Evolutionary conservation across 2,888 invertebrate genomes (phyloP), one percentile per base, ranked within the genome.

Genomic region (Sceliomorpha sp.): DNA sequence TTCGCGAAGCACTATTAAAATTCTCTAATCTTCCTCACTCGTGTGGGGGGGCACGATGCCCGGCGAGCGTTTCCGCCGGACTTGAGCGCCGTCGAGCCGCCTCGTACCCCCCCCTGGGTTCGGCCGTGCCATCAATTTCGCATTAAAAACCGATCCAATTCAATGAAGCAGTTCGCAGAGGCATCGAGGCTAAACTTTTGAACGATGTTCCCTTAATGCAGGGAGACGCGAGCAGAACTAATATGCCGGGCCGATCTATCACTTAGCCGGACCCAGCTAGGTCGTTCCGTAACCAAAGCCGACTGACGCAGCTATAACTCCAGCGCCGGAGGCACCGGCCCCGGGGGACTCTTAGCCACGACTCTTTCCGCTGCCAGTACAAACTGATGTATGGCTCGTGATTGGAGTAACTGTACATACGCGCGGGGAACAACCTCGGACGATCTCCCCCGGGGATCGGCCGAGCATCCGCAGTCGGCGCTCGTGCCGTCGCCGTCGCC

Each of bases 331-430:
- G 26, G 10, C 24, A 14, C 7, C 10, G 48, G 26, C 73, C 82
- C 74, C 79, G 39, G 40, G 82, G 73, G 82, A 80, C 72, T 72
- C 70, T 75, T 70, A 75, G 64, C 75, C 75, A 68, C 71, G 66
- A 74, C 72, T 69, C 73, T 75, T 75, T 75, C 72, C 70, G 47
- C 44, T 56, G 44, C 36, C 29, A 40, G 40, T 58, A 71, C 77
- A 53, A 72, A 70, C 78, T 82, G 81, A 83, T 80, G 79, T 80
- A 82, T 78, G 72, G 76, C 75, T 76, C 78, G 77, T 83, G 85
- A 84, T 83, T 81, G 81, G 76, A 83, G 80, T 76, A 77, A 78
- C 75, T 75, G 55, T 48, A 62, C 39, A 44, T 47, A 67, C 56
- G 70, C 67, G 69, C 40, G 47, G 55, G 48, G 53, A 55, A 70